Conservation (phyloP, 2,888 invertebrate genomes). For the Epistrophe eligans region DNA sequence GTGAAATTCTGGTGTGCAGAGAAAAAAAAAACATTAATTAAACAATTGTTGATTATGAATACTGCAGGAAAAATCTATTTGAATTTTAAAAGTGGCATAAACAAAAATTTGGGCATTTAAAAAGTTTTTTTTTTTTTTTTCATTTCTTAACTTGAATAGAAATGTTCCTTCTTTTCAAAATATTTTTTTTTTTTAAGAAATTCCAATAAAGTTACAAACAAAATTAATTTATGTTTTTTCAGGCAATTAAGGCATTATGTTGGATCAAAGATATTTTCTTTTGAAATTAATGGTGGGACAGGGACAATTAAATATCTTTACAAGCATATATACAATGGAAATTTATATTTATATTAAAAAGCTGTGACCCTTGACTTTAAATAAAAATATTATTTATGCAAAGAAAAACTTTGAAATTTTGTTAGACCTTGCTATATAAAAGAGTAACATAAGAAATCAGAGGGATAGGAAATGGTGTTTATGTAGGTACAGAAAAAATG, state of each 20-base stretch:
- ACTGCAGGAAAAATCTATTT: background rate
- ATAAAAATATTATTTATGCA: too few species aligned
- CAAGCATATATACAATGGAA: background rate
- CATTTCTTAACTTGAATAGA: conserved; percentile 5
- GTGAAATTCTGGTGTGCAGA: background rate
- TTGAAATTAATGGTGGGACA: background rate
- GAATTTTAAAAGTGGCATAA: background rate
- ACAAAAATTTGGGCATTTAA: background rate
- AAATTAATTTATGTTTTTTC: background rate
- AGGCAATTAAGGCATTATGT: background rate
- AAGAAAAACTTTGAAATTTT: too few species aligned
- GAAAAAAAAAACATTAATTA: background rate
- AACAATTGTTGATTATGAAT: background rate
- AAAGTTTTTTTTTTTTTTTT: too few species aligned
- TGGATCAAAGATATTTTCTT: background rate
- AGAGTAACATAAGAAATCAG: too few species aligned
- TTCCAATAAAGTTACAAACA: background rate
- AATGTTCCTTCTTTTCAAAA: background rate
- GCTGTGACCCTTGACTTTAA: background rate
- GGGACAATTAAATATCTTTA: too few species aligned
- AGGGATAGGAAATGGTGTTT: too few species aligned
- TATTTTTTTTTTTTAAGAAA: background rate
- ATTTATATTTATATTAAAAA: background rate
- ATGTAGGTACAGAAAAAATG: too few species aligned
- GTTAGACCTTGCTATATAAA: too few species aligned